These are phyloP conservation scores for Oceanites oceanicus DNA, from an alignment of 2,113 vertebrate genomes.

Conservation along the genomic window DNA sequence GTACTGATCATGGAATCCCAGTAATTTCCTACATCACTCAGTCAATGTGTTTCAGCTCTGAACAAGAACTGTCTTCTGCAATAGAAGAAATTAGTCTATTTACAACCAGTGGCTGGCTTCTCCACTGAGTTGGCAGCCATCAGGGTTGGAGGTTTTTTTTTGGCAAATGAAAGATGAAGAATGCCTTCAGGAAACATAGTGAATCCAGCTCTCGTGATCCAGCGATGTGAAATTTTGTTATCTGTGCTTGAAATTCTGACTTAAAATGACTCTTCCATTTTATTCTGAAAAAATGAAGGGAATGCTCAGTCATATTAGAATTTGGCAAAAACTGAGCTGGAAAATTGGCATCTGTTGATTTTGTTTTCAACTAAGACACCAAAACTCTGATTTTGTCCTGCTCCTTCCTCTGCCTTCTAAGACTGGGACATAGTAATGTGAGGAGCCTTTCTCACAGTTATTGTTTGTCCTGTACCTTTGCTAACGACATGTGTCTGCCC, in stretches of 20 bases:
- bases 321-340: not conserved
- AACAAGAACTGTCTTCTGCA: not conserved
- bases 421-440: not conserved
- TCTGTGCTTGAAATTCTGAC: not conserved
- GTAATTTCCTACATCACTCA: not conserved
- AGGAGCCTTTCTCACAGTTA: not conserved
- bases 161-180: conserved; percentile 1
- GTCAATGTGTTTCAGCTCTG: not conserved
- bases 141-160: not conserved
- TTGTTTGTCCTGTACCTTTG: not conserved
- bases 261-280: not conserved
- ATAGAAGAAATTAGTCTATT: not conserved
- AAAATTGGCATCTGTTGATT: not conserved
- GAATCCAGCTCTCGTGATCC: not conserved
- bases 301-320: not conserved
- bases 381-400: not conserved
- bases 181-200: not conserved
- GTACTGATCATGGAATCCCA: not conserved
- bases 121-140: not conserved
- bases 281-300: not conserved
- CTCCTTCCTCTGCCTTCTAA: not conserved
- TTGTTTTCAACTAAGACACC: not conserved
- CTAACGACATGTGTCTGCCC: not conserved
- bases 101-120: not conserved
- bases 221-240: not conserved